Evolutionary conservation across 2,888 invertebrate species (phyloP), one percentile per base, ranked within the genome.

Genomic region (Drosophila neonasuta): DNA sequence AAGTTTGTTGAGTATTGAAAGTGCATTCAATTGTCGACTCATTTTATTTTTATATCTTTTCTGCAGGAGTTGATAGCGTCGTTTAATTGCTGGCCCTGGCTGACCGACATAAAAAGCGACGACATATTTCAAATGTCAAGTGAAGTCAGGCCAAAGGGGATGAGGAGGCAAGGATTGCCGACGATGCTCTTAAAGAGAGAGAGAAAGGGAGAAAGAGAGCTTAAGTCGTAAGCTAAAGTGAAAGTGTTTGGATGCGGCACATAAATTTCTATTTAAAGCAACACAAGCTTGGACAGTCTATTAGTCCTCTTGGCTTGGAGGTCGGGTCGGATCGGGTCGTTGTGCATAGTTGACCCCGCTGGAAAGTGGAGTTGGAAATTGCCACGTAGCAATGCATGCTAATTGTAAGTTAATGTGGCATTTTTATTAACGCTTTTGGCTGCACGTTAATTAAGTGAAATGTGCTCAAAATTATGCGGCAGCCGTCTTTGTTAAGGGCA

Each of bases 371-470:
- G 13, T 13, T 41, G 42, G 36, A 44, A 61, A 51, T n/a, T 48
- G 63, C 45, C 29, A 59, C 55, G 44, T 50, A 46, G 67, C 24
- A 60, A 42, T 54, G 64, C 49, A 54, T 48, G 55, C 77, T 86
- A 83, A 83, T 88, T 88, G 88, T 80, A 83, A 83, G 79, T 83
- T 83, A 83, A 76, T 87, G 79, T 73, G 73, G 73, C 79, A 68
- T 63, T 83, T 85, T 87, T 86, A 87, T 87, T 80, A 78, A 83
- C 65, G 71, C 69, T 74, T 82, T 61, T 39, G 36, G 59, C 49
- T 39, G 30, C 55, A 61, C 66, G 71, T 75, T 83, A 83, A 83
- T 83, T 83, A 87, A 87, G 88, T 86, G 74, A 87, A 83, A 87
- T 80, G 74, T 84, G 68, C 69, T 74, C 56, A 60, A 77, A 87